Evolutionary conservation across 2,797 vertebrate genomes (phyloP).

Genomic region (Enteromius treurensis): DNA sequence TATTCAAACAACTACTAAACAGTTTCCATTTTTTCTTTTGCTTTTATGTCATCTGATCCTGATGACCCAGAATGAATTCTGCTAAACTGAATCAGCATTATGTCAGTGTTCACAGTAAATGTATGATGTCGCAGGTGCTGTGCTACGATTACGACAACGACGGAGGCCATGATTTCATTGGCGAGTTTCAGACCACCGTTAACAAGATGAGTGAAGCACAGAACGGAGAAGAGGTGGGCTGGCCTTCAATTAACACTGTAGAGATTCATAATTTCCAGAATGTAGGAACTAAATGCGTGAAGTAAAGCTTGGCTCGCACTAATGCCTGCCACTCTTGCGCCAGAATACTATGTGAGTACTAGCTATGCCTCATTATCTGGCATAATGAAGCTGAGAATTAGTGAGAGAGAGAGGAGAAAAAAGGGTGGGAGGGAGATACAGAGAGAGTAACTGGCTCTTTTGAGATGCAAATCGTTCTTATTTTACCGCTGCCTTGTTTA

Average conservation of each 20-base stretch:
- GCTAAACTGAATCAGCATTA: neutral
- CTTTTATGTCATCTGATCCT: neutral
- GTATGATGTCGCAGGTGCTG: slow-evolving; percentile 78
- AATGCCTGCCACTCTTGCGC: slow-evolving; percentile 46
- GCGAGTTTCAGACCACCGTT: slow-evolving; percentile 91
- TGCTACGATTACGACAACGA: slow-evolving; percentile 97
- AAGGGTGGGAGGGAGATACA: slow-evolving; percentile 51
- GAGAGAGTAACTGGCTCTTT: slow-evolving; percentile 66
- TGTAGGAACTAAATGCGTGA: slow-evolving; percentile 23
- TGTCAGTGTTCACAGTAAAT: neutral
- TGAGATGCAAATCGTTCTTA: slow-evolving; percentile 70
- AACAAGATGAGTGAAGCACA: slow-evolving; percentile 89
- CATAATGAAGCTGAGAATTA: slow-evolving; percentile 56
- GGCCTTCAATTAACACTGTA: slow-evolving; percentile 16
- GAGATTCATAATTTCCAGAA: slow-evolving; percentile 29
- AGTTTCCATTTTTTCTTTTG: neutral
- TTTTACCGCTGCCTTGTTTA: slow-evolving; percentile 62
- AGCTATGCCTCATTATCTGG: slow-evolving; percentile 55
- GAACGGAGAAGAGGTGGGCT: slow-evolving; percentile 83
- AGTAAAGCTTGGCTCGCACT: slow-evolving; percentile 40
- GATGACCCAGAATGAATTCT: neutral
- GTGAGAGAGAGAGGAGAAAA: slow-evolving; percentile 40
- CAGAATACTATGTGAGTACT: slow-evolving; percentile 39
- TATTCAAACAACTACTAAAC: neutral
- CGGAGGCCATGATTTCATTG: slow-evolving; percentile 96